phyloP scores from a whole-genome alignment of 1,140 invertebrate species.

The Trinorchestia longiramus region DNA sequence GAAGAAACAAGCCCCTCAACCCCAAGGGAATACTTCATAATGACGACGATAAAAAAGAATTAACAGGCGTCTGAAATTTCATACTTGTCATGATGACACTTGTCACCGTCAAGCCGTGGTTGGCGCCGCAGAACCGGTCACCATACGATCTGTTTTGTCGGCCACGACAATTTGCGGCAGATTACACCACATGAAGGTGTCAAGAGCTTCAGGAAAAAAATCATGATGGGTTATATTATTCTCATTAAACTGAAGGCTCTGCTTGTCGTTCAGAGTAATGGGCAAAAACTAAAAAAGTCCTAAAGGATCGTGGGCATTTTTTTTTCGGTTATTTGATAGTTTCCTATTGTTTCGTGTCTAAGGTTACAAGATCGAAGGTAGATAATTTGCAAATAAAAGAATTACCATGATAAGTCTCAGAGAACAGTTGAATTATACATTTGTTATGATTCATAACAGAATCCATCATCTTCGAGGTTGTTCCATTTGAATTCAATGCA shows the following conservation, averaged over 20 bases:
- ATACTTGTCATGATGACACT: background rate
- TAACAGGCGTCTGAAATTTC: slow-evolving; percentile 3
- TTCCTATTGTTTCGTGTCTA: background rate
- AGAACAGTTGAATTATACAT: background rate
- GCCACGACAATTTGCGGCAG: background rate
- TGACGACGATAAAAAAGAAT: background rate
- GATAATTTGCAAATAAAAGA: background rate
- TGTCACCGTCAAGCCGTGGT: background rate
- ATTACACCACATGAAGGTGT: slow-evolving; percentile 11
- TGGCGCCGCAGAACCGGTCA: background rate
- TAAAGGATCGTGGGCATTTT: background rate
- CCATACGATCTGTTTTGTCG: background rate
- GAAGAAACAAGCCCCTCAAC: background rate
- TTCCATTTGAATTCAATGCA: background rate
- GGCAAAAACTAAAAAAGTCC: background rate
- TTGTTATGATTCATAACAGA: background rate
- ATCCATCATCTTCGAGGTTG: background rate
- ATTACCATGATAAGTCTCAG: background rate
- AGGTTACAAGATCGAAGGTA: background rate
- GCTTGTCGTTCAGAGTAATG: background rate
- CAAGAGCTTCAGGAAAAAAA: background rate
- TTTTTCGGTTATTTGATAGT: background rate
- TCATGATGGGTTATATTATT: background rate
- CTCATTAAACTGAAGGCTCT: too few species aligned
- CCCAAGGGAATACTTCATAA: background rate